A percentile compares a stretch with the other conserved stretches of the same genome.
Evolutionary conservation across 2,113 vertebrate genomes (phyloP).

Genomic region (Furnarius figulus): DNA sequence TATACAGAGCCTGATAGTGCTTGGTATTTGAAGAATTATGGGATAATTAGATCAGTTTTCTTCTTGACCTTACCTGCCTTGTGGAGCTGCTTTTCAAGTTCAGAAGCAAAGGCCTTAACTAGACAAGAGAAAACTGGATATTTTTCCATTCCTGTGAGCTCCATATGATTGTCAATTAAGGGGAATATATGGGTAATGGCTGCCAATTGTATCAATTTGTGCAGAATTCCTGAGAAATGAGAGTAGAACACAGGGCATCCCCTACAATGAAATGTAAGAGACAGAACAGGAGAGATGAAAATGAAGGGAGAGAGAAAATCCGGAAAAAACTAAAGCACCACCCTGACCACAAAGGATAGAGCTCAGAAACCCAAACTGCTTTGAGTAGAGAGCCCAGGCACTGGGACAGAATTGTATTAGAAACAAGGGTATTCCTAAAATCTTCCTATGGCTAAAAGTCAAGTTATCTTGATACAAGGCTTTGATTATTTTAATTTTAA

Average conservation of each 20-base stretch:
- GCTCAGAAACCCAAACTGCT: neutral
- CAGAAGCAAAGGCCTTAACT: conserved; percentile 30
- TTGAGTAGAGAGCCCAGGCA: neutral
- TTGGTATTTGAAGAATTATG: conserved; percentile 42
- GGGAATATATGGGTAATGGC: conserved; percentile 7
- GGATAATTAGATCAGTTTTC: conserved; percentile 41
- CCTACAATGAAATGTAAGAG: conserved; percentile 14
- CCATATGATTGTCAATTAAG: conserved; percentile 42
- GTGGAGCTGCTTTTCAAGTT: conserved; percentile 39
- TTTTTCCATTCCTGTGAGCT: conserved; percentile 27
- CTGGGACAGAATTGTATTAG: neutral
- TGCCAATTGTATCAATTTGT: conserved; percentile 46
- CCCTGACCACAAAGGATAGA: neutral
- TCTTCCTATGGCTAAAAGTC: neutral
- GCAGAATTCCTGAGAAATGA: conserved; percentile 16
- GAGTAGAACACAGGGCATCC: conserved; percentile 8
- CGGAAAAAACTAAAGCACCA: neutral
- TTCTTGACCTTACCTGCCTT: conserved; percentile 48
- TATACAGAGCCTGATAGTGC: neutral
- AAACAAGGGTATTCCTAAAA: neutral
- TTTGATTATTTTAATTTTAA: neutral
- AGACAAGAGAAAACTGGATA: conserved; percentile 1
- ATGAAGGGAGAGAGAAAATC: conserved; percentile 4
- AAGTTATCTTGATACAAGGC: neutral
- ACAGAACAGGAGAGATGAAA: neutral